phyloP scores from a whole-genome alignment of 2,113 vertebrate species.

The Danionella cerebrum region DNA sequence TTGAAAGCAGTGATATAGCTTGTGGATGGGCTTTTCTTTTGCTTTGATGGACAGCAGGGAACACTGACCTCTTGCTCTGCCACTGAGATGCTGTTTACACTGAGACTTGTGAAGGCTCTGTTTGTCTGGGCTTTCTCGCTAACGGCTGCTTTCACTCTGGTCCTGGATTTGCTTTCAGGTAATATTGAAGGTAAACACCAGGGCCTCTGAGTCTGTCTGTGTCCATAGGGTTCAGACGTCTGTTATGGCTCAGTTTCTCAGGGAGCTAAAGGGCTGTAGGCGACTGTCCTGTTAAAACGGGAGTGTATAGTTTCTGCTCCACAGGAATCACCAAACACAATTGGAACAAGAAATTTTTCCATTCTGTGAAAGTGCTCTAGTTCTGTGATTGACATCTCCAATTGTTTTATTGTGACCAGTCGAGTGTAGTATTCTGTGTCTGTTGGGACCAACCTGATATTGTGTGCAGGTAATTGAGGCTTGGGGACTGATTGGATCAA shows the following conservation, averaged over 20 bases:
- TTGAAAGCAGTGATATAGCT: background rate
- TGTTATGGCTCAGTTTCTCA: background rate
- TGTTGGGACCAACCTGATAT: background rate
- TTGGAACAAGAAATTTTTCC: background rate
- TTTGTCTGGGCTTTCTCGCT: background rate
- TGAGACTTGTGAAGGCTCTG: background rate
- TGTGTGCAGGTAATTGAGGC: background rate
- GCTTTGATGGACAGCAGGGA: background rate
- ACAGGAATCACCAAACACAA: background rate
- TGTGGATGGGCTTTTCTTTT: background rate
- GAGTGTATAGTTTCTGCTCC: background rate
- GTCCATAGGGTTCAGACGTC: background rate
- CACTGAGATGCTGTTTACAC: background rate
- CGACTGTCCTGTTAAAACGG: background rate
- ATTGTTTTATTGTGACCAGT: background rate
- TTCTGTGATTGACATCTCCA: background rate
- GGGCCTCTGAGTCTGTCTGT: background rate
- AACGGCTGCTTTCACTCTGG: background rate
- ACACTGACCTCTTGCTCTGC: background rate
- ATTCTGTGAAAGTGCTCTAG: background rate
- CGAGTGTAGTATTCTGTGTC: background rate
- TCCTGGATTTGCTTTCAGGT: background rate
- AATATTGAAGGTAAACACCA: slow-evolving; percentile 13
- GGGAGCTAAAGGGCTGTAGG: background rate
- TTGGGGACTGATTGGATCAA: background rate